These are phyloP conservation scores for Lysandra coridon DNA, from an alignment of 2,888 invertebrate genomes.

Conservation along the genomic window DNA sequence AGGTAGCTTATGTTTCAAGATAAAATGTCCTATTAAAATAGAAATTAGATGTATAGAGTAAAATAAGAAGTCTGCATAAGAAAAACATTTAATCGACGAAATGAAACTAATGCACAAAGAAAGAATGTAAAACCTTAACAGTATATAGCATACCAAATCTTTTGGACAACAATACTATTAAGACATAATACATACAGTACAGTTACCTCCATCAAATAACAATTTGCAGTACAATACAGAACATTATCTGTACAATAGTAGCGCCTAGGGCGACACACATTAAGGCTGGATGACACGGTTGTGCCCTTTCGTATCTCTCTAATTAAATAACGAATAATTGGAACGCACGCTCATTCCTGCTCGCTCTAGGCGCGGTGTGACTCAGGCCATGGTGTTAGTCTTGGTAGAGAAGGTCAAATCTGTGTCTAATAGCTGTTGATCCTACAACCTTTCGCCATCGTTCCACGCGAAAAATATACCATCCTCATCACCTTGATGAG, in stretches of 20 bases:
- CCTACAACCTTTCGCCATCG: no score
- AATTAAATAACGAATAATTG: constrained; percentile 62
- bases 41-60: no score
- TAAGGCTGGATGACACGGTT: constrained; percentile 57
- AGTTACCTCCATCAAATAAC: constrained; percentile 14
- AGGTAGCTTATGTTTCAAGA: no score
- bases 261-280: constrained; percentile 53
- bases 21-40: no score
- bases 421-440: no score
- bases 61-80: no score
- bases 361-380: neutral
- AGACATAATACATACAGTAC: neutral
- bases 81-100: no score
- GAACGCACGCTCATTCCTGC: constrained; percentile 37
- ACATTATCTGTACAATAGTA: constrained; percentile 67
- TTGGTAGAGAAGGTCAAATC: neutral
- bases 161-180: neutral
- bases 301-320: constrained; percentile 43
- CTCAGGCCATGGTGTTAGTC: neutral
- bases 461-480: no score
- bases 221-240: constrained; percentile 64
- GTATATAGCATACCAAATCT: neutral
- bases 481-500: no score
- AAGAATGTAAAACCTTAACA: no score
- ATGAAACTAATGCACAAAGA: no score